These are phyloP conservation scores for Lamellibrachia satsuma DNA, from an alignment of 2,888 invertebrate species.

Conservation along the genomic window DNA sequence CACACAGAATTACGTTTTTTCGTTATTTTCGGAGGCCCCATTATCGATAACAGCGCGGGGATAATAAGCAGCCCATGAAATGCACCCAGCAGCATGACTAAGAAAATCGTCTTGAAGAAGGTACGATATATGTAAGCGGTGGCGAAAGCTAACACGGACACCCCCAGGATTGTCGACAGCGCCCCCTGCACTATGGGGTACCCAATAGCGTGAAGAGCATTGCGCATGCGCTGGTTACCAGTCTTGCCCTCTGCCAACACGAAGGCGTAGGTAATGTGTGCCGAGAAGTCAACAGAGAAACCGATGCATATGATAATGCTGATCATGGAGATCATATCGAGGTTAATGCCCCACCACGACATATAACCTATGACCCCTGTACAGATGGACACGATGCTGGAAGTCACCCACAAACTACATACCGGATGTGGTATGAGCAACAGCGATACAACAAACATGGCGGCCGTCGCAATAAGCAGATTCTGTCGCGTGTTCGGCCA, in stretches of 20 bases:
- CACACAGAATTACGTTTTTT: neutral
- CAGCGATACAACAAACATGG: slow-evolving; percentile 94
- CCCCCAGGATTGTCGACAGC: slow-evolving; percentile 74
- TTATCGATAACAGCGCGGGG: slow-evolving; percentile 29
- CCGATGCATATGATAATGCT: slow-evolving; percentile 97
- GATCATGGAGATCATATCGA: slow-evolving; percentile 87
- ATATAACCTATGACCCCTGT: slow-evolving; percentile 94
- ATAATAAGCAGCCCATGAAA: slow-evolving; percentile 31
- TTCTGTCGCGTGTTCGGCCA: slow-evolving; percentile 78
- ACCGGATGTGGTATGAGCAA: slow-evolving; percentile 91
- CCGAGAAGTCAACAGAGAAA: slow-evolving; percentile 94
- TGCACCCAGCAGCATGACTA: slow-evolving; percentile 33
- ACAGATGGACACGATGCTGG: slow-evolving; percentile 93
- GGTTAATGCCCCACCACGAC: slow-evolving; percentile 93
- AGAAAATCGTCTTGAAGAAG: slow-evolving; percentile 36
- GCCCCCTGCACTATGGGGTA: slow-evolving; percentile 92
- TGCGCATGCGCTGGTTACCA: slow-evolving; percentile 82
- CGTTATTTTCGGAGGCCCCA: neutral
- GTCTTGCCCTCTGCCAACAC: slow-evolving; percentile 84
- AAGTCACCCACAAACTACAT: slow-evolving; percentile 93
- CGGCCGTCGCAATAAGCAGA: slow-evolving; percentile 86
- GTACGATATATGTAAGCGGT: slow-evolving; percentile 29
- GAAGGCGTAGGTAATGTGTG: slow-evolving; percentile 94
- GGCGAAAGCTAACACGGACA: slow-evolving; percentile 31
- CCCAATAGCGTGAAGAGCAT: slow-evolving; percentile 87